A percentile compares a stretch with the other conserved stretches of the same genome.
phyloP scores from a whole-genome alignment of 2,113 vertebrate species.

The Irena cyanogastra region DNA sequence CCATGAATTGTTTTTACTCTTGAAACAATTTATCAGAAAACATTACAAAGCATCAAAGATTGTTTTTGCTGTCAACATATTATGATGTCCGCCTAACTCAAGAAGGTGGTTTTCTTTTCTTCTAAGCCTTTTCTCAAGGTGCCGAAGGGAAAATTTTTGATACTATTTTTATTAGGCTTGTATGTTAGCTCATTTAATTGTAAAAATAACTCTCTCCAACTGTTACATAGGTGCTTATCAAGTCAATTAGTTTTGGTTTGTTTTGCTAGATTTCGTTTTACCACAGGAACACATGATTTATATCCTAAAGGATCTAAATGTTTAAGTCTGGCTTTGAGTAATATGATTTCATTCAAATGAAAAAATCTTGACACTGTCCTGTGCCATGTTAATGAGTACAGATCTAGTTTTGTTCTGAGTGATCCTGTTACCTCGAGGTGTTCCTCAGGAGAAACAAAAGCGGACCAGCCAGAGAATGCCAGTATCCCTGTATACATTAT shows the following conservation, averaged over 20 bases:
- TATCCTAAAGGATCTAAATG: background rate
- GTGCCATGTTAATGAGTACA: background rate
- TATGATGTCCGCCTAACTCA: background rate
- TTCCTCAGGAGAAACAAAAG: background rate
- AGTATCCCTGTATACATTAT: background rate
- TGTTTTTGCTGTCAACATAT: background rate
- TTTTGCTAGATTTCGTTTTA: background rate
- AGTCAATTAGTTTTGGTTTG: background rate
- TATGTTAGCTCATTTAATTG: slow-evolving; percentile 10
- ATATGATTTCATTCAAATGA: background rate
- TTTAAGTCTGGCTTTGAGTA: background rate
- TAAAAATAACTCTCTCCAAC: background rate
- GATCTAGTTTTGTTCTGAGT: background rate
- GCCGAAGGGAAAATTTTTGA: background rate
- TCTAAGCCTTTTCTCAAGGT: background rate
- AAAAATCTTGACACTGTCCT: background rate
- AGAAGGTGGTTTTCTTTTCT: background rate
- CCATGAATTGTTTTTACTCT: background rate
- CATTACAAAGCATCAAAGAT: background rate
- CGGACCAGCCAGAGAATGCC: background rate
- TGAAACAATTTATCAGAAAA: slow-evolving; percentile 32
- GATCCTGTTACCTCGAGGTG: background rate
- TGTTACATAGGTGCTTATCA: background rate
- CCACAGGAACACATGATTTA: background rate
- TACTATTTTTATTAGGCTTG: slow-evolving; percentile 25